Percentiles rank a stretch among this genome's conserved stretches.
phyloP scores from a whole-genome alignment of 1,140 invertebrate species.

The Drosophila kanapiae region DNA sequence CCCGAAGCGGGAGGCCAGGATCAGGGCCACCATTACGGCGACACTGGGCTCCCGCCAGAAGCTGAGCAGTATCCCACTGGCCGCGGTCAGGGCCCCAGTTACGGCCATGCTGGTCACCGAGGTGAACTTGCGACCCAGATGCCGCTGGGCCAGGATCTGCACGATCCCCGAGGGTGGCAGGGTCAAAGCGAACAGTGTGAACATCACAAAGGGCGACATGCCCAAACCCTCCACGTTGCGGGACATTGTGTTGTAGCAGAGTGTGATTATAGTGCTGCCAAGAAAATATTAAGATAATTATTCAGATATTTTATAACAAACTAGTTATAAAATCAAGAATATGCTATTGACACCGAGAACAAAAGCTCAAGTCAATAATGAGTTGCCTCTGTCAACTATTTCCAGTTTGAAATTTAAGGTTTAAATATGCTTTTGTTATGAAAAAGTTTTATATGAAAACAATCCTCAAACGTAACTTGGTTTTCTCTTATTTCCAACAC shows the following conservation, averaged over 20 bases:
- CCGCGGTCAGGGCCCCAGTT: constrained; percentile 62
- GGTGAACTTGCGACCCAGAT: constrained; percentile 86
- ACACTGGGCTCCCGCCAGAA: constrained; percentile 41
- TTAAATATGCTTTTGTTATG: constrained; percentile 2
- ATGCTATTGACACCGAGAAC: constrained; percentile 7
- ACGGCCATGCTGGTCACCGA: constrained; percentile 85
- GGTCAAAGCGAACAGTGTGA: constrained; percentile 86
- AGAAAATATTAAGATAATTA: background rate
- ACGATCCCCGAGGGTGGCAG: constrained; percentile 87
- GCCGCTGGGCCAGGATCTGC: constrained; percentile 86
- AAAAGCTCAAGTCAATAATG: background rate
- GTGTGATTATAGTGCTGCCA: constrained; percentile 86
- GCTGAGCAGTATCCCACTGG: constrained; percentile 51
- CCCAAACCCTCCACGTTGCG: constrained; percentile 87
- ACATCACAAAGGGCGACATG: constrained; percentile 86
- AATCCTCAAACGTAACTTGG: too few relatives aligned
- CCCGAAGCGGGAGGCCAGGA: constrained; percentile 87
- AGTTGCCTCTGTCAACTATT: background rate
- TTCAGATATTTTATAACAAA: constrained; percentile 1
- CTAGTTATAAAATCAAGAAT: constrained; percentile 18
- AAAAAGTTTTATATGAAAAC: background rate
- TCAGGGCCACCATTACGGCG: constrained; percentile 47
- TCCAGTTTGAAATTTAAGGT: background rate
- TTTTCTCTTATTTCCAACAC: too few relatives aligned
- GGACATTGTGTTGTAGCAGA: constrained; percentile 88